Percentiles rank a stretch among this genome's conserved stretches.
phyloP scores from a whole-genome alignment of 1,140 invertebrate species.

The Sarcophaga peregrina region DNA sequence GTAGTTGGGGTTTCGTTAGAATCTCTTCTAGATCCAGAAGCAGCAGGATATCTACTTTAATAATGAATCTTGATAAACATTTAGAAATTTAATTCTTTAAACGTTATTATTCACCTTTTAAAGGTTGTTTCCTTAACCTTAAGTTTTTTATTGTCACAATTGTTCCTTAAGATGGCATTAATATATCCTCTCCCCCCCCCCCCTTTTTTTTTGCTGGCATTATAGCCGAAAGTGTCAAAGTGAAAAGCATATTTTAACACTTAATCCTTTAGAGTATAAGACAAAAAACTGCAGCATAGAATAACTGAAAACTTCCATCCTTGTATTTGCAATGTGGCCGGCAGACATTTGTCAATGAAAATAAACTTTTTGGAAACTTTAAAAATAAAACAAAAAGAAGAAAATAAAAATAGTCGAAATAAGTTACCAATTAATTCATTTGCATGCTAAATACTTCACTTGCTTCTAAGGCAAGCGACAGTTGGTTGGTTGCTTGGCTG shows the following conservation, averaged over 20 bases:
- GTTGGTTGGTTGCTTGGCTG: neutral
- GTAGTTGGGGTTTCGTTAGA: no score
- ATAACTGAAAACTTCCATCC: neutral
- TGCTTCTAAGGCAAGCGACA: neutral
- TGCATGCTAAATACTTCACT: slow-evolving; percentile 6
- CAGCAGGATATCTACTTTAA: no score
- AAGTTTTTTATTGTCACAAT: no score
- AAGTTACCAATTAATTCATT: slow-evolving; percentile 25
- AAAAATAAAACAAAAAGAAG: neutral
- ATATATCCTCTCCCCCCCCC: neutral
- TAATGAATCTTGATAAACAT: no score
- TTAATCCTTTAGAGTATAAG: slow-evolving; percentile 1
- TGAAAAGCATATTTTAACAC: slow-evolving; percentile 22
- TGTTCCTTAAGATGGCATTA: neutral
- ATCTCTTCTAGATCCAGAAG: no score
- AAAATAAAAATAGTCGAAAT: neutral
- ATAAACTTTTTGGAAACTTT: neutral
- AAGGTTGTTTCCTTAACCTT: no score
- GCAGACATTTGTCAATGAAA: neutral
- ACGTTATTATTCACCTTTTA: no score
- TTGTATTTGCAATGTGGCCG: neutral
- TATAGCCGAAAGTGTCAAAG: neutral
- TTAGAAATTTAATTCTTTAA: no score
- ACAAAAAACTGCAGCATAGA: neutral
- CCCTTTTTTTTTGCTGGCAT: no score